Conservation (phyloP, 2,113 vertebrate species). For the Balaeniceps rex region DNA sequence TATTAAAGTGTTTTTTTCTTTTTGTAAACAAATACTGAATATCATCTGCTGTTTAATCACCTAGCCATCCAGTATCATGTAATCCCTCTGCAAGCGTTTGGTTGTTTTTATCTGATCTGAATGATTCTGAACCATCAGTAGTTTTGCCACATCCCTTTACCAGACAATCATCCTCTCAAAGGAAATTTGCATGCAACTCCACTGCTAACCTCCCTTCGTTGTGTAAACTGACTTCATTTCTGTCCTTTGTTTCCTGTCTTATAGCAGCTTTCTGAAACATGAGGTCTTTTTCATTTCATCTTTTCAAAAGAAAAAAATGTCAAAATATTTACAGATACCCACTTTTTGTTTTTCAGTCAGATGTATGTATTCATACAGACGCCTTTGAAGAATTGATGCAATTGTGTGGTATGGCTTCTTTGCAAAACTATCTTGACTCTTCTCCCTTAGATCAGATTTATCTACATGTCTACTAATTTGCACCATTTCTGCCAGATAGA, state of each 20-base stretch:
- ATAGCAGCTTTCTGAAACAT: background rate
- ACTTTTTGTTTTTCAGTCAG: background rate
- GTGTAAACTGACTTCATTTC: background rate
- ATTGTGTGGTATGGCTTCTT: background rate
- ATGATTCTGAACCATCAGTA: background rate
- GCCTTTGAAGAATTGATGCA: background rate
- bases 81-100: background rate
- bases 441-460: background rate
- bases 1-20: background rate
- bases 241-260: background rate
- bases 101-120: background rate
- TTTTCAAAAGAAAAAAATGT: background rate
- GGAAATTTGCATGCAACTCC: background rate
- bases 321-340: background rate
- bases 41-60: background rate
- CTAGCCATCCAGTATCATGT: background rate
- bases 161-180: background rate
- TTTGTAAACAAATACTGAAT: background rate
- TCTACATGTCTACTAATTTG: background rate
- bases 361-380: background rate
- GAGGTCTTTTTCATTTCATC: background rate
- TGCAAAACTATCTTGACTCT: background rate
- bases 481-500: background rate
- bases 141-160: background rate
- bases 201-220: background rate